phyloP scores from a whole-genome alignment of 2,888 invertebrate genomes.

The Drosophila incognita region DNA sequence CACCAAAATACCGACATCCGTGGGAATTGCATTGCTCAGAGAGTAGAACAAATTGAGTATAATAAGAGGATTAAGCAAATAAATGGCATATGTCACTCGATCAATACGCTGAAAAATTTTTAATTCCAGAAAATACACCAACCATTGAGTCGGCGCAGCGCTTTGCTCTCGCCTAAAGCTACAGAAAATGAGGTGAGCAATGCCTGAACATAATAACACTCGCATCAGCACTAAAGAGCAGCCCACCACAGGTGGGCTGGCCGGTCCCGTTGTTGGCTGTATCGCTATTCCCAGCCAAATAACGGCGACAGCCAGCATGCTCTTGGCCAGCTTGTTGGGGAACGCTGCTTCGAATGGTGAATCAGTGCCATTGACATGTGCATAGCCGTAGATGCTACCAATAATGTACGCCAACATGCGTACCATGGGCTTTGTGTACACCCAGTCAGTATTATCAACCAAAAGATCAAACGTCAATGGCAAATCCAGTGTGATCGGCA shows the following conservation, averaged over 20 bases:
- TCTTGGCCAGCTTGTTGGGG: constrained; percentile 2
- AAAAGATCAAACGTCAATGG: constrained; percentile 19
- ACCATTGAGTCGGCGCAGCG: constrained; percentile 10
- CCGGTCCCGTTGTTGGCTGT: neutral
- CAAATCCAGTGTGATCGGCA: constrained; percentile 5
- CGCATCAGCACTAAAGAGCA: constrained; percentile 5
- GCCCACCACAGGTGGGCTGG: neutral
- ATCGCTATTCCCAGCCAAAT: neutral
- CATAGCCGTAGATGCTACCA: constrained; percentile 47
- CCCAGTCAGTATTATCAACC: neutral
- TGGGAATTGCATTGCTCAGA: constrained; percentile 10
- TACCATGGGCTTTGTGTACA: constrained; percentile 33
- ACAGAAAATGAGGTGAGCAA: constrained; percentile 32
- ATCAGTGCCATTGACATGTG: neutral
- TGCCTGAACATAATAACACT: neutral
- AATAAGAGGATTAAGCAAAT: constrained; percentile 51
- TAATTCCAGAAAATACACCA: constrained; percentile 32
- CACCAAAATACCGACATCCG: constrained; percentile 40
- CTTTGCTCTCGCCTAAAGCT: constrained; percentile 11
- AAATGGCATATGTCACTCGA: constrained; percentile 48
- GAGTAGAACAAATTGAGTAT: constrained; percentile 37
- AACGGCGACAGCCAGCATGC: fast-evolving
- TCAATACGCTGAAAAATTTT: constrained; percentile 36
- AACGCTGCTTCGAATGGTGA: constrained; percentile 23
- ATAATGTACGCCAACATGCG: constrained; percentile 42